Percentiles rank a stretch among this genome's conserved stretches.
These are phyloP conservation scores for Eilema depressum DNA, from an alignment of 2,888 invertebrate species.

Conservation along the genomic window DNA sequence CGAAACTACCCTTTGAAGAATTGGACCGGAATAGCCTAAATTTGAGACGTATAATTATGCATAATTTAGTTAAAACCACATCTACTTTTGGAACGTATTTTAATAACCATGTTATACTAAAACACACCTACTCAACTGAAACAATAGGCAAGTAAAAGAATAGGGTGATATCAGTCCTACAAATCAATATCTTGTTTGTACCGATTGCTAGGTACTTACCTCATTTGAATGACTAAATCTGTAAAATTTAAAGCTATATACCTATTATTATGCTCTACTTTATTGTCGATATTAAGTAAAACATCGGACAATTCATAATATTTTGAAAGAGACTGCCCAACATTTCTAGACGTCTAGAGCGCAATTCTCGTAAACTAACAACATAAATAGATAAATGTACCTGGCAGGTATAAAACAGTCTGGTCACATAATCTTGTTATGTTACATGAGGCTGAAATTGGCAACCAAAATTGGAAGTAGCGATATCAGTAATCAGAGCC, in stretches of 20 bases:
- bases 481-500: too few species aligned
- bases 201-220: neutral
- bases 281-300: too few species aligned
- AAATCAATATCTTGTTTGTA: constrained; percentile 2
- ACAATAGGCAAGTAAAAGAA: constrained; percentile 4
- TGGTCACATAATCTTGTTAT: too few species aligned
- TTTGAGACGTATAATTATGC: neutral
- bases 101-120: neutral
- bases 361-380: too few species aligned
- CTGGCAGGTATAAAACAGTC: too few species aligned
- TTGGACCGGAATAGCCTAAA: neutral
- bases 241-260: neutral
- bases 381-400: too few species aligned
- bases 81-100: neutral
- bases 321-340: too few species aligned
- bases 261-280: neutral
- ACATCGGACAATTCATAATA: too few species aligned
- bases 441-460: too few species aligned
- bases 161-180: constrained; percentile 10
- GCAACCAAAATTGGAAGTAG: too few species aligned
- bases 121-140: neutral
- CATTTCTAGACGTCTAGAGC: too few species aligned
- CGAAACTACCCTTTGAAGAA: too few species aligned
- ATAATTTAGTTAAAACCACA: neutral
- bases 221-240: neutral